Evolutionary conservation across 2,888 invertebrate genomes (phyloP), one percentile per base, ranked within the genome.

Genomic region (Meandrusa payeni): DNA sequence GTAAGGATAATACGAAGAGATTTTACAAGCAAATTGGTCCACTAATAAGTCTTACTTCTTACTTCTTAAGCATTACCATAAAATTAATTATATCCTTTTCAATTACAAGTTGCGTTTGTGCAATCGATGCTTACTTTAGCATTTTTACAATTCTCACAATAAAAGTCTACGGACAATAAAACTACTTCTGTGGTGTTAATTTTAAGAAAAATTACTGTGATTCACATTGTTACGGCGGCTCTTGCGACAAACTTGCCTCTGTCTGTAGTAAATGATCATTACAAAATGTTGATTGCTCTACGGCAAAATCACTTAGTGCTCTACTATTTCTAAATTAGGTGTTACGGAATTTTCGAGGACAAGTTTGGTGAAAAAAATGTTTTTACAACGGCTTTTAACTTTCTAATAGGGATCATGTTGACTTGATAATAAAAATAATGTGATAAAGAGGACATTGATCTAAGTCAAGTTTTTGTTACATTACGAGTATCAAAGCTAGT

Each of bases 171-270:
- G 11, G 20, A 41, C 32, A 33, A 26, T 42, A 17, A 29, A 42
- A 36, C 24, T 28, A 36, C 23, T 17, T 11, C 11, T 11, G 7
- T 20, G 31, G 27, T 33, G 15, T 31, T 34, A 10, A 24, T 41
- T 44, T 44, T 17, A 17, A 36, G 19, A 40, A 31, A 20, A 39
- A 12, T 37, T 15, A n/a, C 40, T 26, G 13, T 20, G 19, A 27
- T 26, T 31, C 29, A 24, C 45, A 38, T 40, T 41, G 40, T 46
- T 9, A 19, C 15, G 7, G 12, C 23, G 24, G 17, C 2, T 31
- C 22, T 44, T 44, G 44, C 39, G 33, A 23, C 22, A 33, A 44
- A 10, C 32, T 39, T 23, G 32, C 26, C 26, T 38, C 20, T 20
- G 33, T 28, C 33, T 17, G 20, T 15, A 23, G 17, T 22, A 11